Evolutionary conservation across 2,888 invertebrate species (phyloP).

Genomic region (Poecilus cupreus): DNA sequence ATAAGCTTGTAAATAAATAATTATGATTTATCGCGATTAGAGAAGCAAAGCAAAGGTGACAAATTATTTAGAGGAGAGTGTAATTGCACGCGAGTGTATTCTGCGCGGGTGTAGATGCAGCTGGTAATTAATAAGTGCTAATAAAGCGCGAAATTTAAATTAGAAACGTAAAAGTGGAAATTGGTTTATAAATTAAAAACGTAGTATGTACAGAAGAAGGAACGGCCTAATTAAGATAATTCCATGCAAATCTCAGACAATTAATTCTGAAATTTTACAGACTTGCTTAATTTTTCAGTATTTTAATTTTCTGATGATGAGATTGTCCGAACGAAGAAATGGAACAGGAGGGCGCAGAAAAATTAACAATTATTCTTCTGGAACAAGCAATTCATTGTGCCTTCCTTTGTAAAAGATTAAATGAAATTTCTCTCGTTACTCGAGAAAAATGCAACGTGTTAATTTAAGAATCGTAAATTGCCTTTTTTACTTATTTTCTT

Average conservation of each 20-base stretch:
- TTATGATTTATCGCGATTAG: neutral
- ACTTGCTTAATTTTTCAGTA: conserved; percentile 58
- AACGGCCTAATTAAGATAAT: conserved; percentile 65
- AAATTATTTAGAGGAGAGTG: conserved; percentile 19
- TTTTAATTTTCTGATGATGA: conserved; percentile 60
- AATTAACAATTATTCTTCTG: conserved; percentile 58
- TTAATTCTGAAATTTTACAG: conserved; percentile 65
- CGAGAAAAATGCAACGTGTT: conserved; percentile 51
- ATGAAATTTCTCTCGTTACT: conserved; percentile 46
- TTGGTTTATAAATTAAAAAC: conserved; percentile 59
- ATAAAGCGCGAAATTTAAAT: conserved; percentile 58
- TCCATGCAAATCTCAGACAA: conserved; percentile 67
- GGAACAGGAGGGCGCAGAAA: conserved; percentile 50
- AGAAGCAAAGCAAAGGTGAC: neutral
- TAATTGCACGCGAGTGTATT: conserved; percentile 24
- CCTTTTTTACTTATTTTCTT: conserved; percentile 22
- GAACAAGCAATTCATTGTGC: conserved; percentile 57
- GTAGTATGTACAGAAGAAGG: conserved; percentile 55
- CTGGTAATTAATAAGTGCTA: conserved; percentile 53
- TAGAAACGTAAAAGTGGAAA: conserved; percentile 50
- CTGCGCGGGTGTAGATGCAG: conserved; percentile 22
- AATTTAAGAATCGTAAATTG: conserved; percentile 49
- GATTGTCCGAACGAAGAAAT: conserved; percentile 51
- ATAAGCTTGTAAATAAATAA: conserved; percentile 2
- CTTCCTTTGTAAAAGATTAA: conserved; percentile 45